Evolutionary conservation across 2,113 vertebrate genomes (phyloP).

Genomic region (mouse (Mus musculus)): DNA sequence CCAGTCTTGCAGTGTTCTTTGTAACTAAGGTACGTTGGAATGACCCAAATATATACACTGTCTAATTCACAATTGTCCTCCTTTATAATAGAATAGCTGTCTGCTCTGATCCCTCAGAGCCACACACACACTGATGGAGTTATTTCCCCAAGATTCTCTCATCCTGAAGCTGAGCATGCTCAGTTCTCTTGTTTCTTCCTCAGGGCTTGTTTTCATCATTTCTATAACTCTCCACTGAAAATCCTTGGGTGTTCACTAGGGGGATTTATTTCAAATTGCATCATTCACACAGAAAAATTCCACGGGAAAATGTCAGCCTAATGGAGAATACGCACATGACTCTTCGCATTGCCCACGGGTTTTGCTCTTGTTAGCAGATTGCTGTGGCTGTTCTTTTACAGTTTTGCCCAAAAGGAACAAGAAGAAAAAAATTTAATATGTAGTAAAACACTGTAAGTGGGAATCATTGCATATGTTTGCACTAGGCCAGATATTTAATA

Average conservation of each 20-base stretch:
- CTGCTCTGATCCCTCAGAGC: background rate
- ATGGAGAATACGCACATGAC: fast-evolving
- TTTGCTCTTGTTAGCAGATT: background rate
- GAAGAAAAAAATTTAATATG: conserved; percentile 68
- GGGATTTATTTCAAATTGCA: conserved; percentile 63
- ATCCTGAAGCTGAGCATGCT: conserved; percentile 42
- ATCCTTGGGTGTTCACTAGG: conserved; percentile 20
- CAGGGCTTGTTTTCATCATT: conserved; percentile 70
- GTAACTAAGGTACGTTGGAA: background rate
- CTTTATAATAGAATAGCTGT: background rate
- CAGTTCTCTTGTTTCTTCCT: conserved; percentile 53
- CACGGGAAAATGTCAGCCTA: background rate
- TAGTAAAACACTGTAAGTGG: conserved; percentile 49
- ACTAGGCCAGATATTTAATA: conserved; percentile 57
- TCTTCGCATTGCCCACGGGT: background rate
- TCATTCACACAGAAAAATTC: conserved; percentile 41
- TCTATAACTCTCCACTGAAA: conserved; percentile 64
- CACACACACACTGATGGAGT: background rate
- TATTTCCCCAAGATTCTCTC: conserved; percentile 57
- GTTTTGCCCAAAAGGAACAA: conserved; percentile 39
- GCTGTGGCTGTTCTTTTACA: background rate
- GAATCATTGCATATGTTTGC: conserved; percentile 50
- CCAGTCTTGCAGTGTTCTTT: background rate
- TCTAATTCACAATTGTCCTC: background rate
- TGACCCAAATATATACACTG: background rate